These are phyloP conservation scores for Lacanobia oleracea DNA, from an alignment of 2,888 invertebrate genomes.

Conservation along the genomic window DNA sequence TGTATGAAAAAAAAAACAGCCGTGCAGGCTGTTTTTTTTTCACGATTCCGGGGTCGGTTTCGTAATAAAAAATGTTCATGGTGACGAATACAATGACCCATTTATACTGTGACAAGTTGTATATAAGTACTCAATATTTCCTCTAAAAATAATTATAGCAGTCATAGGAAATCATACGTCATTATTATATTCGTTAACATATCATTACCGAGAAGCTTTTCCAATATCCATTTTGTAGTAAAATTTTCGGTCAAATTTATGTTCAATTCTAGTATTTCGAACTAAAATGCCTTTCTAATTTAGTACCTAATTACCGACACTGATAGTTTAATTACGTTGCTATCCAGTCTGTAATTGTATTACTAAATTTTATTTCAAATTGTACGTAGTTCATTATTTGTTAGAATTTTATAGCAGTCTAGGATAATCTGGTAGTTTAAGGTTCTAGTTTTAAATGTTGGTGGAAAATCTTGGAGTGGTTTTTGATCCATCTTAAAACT, in stretches of 20 bases:
- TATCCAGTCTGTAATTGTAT: conserved; percentile 2
- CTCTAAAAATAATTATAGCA: neutral
- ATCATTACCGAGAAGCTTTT: neutral
- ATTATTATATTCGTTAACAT: neutral
- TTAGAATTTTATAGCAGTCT: neutral
- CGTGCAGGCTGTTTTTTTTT: too few relatives aligned
- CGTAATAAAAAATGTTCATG: too few relatives aligned
- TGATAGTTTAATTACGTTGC: conserved; percentile 16
- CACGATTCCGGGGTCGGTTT: too few relatives aligned
- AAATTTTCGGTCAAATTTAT: neutral
- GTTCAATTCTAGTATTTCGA: neutral
- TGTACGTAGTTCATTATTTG: conserved; percentile 2
- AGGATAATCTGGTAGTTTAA: neutral
- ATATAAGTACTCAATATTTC: neutral
- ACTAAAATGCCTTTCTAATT: conserved; percentile 1
- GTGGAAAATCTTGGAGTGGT: too few relatives aligned
- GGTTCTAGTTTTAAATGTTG: neutral
- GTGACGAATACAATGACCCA: too few relatives aligned
- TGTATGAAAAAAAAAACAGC: too few relatives aligned
- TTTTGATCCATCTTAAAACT: too few relatives aligned
- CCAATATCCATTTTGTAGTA: neutral
- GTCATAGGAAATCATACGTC: neutral
- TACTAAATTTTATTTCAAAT: neutral
- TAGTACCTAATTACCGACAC: conserved; percentile 6
- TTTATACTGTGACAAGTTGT: too few relatives aligned